Percentiles rank a stretch among this genome's conserved stretches.
These are phyloP conservation scores for Drosophila micromelanica DNA, from an alignment of 1,140 invertebrate species.

Conservation along the genomic window DNA sequence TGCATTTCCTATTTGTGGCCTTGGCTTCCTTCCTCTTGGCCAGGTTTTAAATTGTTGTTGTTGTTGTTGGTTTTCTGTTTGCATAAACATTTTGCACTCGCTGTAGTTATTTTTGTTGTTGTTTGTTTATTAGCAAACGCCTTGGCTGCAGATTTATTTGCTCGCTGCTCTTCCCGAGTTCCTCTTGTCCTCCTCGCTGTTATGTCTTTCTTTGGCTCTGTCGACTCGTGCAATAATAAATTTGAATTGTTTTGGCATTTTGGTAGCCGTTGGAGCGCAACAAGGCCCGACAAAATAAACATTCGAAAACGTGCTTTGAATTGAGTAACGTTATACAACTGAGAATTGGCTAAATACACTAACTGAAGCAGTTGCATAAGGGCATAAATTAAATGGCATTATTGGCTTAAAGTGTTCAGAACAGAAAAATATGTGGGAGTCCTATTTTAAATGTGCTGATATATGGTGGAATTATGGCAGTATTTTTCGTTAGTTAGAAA, in stretches of 20 bases:
- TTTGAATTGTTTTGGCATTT: conserved; percentile 34
- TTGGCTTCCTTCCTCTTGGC: conserved; percentile 49
- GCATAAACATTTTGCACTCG: conserved; percentile 67
- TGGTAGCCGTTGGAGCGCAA: conserved; percentile 25
- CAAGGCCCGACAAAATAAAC: conserved; percentile 27
- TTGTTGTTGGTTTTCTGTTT: conserved; percentile 40
- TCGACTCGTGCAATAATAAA: conserved; percentile 41
- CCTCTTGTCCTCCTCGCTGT: conserved; percentile 3
- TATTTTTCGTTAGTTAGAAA: too few relatives aligned
- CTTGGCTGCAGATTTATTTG: conserved; percentile 31
- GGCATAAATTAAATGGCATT: conserved; percentile 1
- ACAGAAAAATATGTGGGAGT: neutral
- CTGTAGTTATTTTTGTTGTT: conserved; percentile 33
- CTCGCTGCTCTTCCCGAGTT: neutral
- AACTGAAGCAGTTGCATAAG: neutral
- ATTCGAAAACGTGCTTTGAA: conserved; percentile 43
- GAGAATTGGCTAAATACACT: conserved; percentile 14
- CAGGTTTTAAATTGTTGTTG: conserved; percentile 2
- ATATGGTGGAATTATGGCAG: neutral
- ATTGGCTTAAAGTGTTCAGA: neutral
- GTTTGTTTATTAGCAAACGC: conserved; percentile 16
- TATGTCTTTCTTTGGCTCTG: conserved; percentile 30
- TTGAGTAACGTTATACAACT: conserved; percentile 11
- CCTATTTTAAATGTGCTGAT: neutral
- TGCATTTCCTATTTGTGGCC: conserved; percentile 64